Evolutionary conservation across 2,888 invertebrate genomes (phyloP).

Genomic region (Antheraea yamamai): DNA sequence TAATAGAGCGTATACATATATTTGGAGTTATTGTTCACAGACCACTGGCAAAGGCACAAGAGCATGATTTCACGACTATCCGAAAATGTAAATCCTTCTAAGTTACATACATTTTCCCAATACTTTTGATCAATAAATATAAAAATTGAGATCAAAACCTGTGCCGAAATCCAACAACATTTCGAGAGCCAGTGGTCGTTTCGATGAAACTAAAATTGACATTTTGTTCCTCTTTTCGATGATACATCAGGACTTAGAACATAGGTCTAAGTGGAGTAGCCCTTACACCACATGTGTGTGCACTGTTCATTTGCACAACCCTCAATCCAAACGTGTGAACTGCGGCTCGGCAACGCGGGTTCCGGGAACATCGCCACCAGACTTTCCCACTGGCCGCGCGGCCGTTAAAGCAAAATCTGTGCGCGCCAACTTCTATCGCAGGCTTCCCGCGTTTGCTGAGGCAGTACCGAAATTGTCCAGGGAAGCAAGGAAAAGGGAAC

Average conservation of each 20-base stretch:
- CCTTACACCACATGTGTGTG: slow-evolving; percentile 76
- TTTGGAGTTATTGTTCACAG: slow-evolving; percentile 30
- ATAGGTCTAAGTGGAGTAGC: slow-evolving; percentile 75
- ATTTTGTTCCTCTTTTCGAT: slow-evolving; percentile 23
- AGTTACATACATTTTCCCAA: slow-evolving; percentile 38
- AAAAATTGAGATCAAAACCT: slow-evolving; percentile 59
- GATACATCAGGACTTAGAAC: slow-evolving; percentile 51
- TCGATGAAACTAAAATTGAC: slow-evolving; percentile 57
- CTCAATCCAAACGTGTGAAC: slow-evolving; percentile 76
- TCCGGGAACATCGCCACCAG: slow-evolving; percentile 78
- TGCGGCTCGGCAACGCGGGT: slow-evolving; percentile 75
- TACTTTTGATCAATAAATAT: slow-evolving; percentile 35
- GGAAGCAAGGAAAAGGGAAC: slow-evolving; percentile 76
- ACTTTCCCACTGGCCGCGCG: slow-evolving; percentile 77
- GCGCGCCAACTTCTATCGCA: slow-evolving; percentile 76
- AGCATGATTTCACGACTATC: slow-evolving; percentile 66
- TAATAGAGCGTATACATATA: slow-evolving; percentile 44
- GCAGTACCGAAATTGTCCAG: slow-evolving; percentile 77
- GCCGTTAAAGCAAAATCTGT: slow-evolving; percentile 77
- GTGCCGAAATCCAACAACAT: slow-evolving; percentile 65
- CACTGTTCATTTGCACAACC: slow-evolving; percentile 78
- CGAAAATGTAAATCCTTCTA: slow-evolving; percentile 50
- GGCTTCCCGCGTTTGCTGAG: slow-evolving; percentile 77
- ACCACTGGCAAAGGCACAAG: slow-evolving; percentile 77
- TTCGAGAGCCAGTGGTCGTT: slow-evolving; percentile 58